These are phyloP conservation scores for Podarcis siculus DNA, from an alignment of 2,797 vertebrate species.

Conservation along the genomic window DNA sequence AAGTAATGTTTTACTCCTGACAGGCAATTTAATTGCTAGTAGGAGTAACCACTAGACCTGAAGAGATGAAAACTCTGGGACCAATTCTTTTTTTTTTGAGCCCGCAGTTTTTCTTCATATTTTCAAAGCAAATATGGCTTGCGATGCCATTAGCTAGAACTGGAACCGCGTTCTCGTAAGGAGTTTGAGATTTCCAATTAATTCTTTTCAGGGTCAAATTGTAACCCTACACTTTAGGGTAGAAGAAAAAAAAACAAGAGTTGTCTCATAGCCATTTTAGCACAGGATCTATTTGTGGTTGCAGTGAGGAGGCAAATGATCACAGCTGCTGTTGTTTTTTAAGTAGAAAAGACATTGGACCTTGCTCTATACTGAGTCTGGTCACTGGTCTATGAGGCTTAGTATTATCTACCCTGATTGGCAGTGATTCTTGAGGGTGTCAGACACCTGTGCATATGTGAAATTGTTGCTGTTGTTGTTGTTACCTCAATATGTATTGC, in stretches of 20 bases:
- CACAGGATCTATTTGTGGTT: not conserved
- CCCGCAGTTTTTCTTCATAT: conserved; percentile 13
- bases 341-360: no score
- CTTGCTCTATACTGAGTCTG: no score
- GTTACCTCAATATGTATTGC: no score
- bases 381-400: no score
- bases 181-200: conserved; percentile 4
- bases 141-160: not conserved
- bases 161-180: not conserved
- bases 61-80: conserved; percentile 39
- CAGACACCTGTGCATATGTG: no score
- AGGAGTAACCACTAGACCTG: conserved; percentile 53
- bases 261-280: not conserved
- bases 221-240: not conserved
- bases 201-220: not conserved
- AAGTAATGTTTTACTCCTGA: conserved; percentile 61
- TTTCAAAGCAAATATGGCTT: conserved; percentile 6
- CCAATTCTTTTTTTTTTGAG: conserved; percentile 18
- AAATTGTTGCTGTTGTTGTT: no score
- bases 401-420: no score
- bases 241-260: not conserved
- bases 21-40: conserved; percentile 54
- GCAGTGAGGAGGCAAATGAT: not conserved
- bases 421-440: no score
- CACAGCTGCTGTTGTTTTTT: not conserved